Evolutionary conservation across 2,888 invertebrate species (phyloP).

Genomic region (Schrankia costaestrigalis): DNA sequence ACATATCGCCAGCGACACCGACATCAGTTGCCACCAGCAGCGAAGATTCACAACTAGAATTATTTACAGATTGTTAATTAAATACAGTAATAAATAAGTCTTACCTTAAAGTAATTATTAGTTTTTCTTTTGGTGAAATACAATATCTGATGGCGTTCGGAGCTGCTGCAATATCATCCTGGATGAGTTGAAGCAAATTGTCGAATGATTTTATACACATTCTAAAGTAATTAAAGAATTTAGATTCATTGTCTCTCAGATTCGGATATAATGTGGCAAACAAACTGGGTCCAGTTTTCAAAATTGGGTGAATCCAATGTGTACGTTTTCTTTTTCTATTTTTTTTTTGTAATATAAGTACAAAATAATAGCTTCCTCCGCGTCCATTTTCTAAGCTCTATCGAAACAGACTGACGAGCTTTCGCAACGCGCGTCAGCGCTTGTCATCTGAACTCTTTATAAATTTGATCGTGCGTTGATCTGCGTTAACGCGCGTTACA

Average conservation of each 20-base stretch:
- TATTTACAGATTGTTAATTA: no score
- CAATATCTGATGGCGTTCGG: no score
- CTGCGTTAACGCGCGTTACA: not conserved
- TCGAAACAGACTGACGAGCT: not conserved
- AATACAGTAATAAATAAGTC: no score
- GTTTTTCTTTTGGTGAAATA: no score
- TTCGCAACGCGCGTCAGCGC: not conserved
- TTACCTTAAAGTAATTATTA: no score
- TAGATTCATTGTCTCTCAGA: slow-evolving; percentile 4
- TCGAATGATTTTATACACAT: not conserved
- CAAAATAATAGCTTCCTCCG: slow-evolving; percentile 5
- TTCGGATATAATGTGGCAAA: slow-evolving; percentile 10
- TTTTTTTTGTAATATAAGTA: slow-evolving; percentile 2
- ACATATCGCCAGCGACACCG: no score
- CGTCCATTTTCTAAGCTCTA: no score
- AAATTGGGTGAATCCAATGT: slow-evolving; percentile 10
- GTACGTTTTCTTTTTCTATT: slow-evolving; percentile 1
- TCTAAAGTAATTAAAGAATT: slow-evolving; percentile 10
- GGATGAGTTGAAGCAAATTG: no score
- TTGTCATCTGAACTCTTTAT: slow-evolving; percentile 1
- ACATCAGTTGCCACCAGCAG: no score
- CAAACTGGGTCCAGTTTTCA: slow-evolving; percentile 11
- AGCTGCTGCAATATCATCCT: no score
- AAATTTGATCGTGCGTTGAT: not conserved
- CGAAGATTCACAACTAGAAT: no score